Evolutionary conservation across 2,113 vertebrate genomes (phyloP), one percentile per base, ranked within the genome.

Genomic region (Pluvialis apricaria): DNA sequence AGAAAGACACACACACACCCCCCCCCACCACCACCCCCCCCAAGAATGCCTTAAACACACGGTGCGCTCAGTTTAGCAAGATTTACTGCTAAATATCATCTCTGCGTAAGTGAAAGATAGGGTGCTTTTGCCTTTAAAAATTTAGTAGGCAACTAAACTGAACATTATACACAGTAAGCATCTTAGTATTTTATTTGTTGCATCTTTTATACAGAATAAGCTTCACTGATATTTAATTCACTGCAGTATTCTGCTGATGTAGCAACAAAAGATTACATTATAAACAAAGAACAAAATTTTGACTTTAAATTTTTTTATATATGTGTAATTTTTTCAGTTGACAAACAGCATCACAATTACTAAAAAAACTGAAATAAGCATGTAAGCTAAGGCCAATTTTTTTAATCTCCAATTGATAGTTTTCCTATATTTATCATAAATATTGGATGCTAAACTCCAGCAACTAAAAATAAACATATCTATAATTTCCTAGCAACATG

Each of bases 101-200:
- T 93, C 86, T 51, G 52, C 38, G 91, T 94, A 93, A 29, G 49
- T 76, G 69, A 90, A 95, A 94, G 55, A 72, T 28, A 58, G 38
- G 49, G 42, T 95, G 49, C 77, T 82, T 96, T 87, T 97, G 97
- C 96, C 96, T 97, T 96, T 62, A 94, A 93, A 95, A 97, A 88
- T 97, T 96, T 94, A 97, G 95, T 75, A 98, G 89, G 95, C 92
- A 98, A 98, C 96, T 98, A 95, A 98, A 97, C 97, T 97, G 97
- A 97, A 96, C 97, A 97, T 97, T 97, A 96, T 96, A 98, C 92
- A 97, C 95, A 95, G 91, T 95, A 97, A 95, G 95, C 97, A 98
- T 98, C 98, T 98, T 97, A 97, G 97, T 96, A 95, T 97, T 98
- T 98, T 98, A 98, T 98, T 98, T 3, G 44, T 95, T 97, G 95